Evolutionary conservation across 2,113 vertebrate genomes (phyloP).

Genomic region (Syngnathus scovelli): DNA sequence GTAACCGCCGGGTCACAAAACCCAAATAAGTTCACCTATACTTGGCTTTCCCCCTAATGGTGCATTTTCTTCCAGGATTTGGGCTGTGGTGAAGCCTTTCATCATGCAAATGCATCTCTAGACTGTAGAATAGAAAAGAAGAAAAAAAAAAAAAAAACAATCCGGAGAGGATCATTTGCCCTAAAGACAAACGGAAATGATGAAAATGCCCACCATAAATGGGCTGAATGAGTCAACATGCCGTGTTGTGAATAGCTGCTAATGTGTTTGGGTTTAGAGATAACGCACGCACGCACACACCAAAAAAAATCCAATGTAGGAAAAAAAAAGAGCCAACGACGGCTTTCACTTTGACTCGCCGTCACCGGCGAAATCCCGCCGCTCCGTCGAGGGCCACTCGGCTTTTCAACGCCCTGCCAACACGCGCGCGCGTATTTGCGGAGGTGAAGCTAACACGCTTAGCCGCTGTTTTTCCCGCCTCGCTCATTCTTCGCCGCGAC

Average conservation of each 20-base stretch:
- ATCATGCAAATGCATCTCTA: slow-evolving; percentile 53
- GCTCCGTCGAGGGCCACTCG: slow-evolving; percentile 61
- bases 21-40: slow-evolving; percentile 24
- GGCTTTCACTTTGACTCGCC: slow-evolving; percentile 66
- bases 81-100: slow-evolving; percentile 54
- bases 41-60: slow-evolving; percentile 41
- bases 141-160: slow-evolving; percentile 31
- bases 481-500: slow-evolving; percentile 56
- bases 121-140: slow-evolving; percentile 40
- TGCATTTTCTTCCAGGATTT: slow-evolving; percentile 46
- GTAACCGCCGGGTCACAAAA: slow-evolving; percentile 41
- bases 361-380: slow-evolving; percentile 57
- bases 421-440: slow-evolving; percentile 51
- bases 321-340: slow-evolving; percentile 45
- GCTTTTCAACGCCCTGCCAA: slow-evolving; percentile 61
- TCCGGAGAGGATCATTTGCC: slow-evolving; percentile 61
- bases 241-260: slow-evolving; percentile 59
- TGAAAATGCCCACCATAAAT: slow-evolving; percentile 60
- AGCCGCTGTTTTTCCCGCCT: slow-evolving; percentile 66
- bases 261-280: slow-evolving; percentile 71
- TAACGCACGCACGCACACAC: slow-evolving; percentile 56
- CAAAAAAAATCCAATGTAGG: slow-evolving; percentile 1
- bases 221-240: slow-evolving; percentile 51
- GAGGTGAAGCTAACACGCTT: slow-evolving; percentile 68
- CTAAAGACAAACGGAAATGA: slow-evolving; percentile 59